Percentiles rank a stretch among this genome's conserved stretches.
These are phyloP conservation scores for Sycophila sp. DNA, from an alignment of 1,140 invertebrate species.

Conservation along the genomic window DNA sequence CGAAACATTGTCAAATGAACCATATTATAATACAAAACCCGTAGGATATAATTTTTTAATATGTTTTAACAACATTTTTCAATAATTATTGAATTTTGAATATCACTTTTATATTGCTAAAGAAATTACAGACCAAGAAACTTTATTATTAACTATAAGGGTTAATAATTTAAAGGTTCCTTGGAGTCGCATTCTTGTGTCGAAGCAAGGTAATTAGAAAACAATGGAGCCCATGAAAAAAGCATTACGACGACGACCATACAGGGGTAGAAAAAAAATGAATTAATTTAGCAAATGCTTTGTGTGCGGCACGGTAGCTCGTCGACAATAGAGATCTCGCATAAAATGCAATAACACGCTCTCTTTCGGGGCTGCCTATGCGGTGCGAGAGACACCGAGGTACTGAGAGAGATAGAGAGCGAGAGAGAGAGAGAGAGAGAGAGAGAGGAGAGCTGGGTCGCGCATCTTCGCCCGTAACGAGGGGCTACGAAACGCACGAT, in stretches of 20 bases:
- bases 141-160: too few relatives aligned
- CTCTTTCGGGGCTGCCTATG: conserved; percentile 48
- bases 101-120: too few relatives aligned
- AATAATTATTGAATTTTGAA: too few relatives aligned
- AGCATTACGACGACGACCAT: too few relatives aligned
- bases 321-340: conserved; percentile 45
- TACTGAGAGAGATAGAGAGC: not conserved
- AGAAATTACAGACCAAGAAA: too few relatives aligned
- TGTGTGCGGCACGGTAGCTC: not conserved
- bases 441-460: not conserved
- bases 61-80: too few relatives aligned
- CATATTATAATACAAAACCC: too few relatives aligned
- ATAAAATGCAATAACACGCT: conserved; percentile 63
- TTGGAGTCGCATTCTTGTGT: too few relatives aligned
- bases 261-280: not conserved
- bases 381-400: conserved; percentile 26
- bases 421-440: not conserved
- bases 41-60: too few relatives aligned
- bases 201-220: conserved; percentile 21
- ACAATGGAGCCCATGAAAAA: conserved; percentile 24
- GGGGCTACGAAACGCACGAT: conserved; percentile 54
- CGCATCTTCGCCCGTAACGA: conserved; percentile 52
- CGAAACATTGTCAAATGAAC: too few relatives aligned
- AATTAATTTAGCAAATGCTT: conserved; percentile 31
- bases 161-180: too few relatives aligned